A percentile compares a stretch with the other conserved stretches of the same genome.
phyloP scores from a whole-genome alignment of 1,140 invertebrate genomes.

The Nomia melanderi region DNA sequence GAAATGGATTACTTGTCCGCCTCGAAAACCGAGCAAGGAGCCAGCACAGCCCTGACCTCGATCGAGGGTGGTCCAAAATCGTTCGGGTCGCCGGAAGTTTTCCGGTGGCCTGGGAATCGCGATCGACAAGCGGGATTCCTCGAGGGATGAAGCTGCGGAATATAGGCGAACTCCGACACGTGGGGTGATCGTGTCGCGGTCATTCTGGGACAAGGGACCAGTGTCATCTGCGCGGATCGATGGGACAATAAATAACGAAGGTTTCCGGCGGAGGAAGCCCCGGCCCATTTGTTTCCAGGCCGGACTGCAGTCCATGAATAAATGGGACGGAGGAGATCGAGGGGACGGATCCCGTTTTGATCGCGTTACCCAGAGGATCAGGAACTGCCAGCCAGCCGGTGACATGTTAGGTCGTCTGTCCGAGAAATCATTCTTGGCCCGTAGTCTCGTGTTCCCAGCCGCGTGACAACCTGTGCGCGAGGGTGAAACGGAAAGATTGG shows the following conservation, averaged over 20 bases:
- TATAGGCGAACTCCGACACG: conserved; percentile 61
- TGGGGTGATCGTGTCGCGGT: conserved; percentile 48
- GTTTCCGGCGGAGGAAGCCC: neutral
- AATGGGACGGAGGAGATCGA: too few species aligned
- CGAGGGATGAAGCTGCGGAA: conserved; percentile 61
- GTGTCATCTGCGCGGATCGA: conserved; percentile 30
- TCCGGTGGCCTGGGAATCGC: neutral
- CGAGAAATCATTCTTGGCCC: conserved; percentile 32
- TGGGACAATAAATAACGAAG: neutral
- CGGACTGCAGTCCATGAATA: too few species aligned
- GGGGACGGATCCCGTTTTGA: neutral
- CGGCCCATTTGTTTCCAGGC: neutral
- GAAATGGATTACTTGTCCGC: conserved; percentile 23
- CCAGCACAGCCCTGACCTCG: conserved; percentile 58
- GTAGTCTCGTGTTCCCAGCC: neutral
- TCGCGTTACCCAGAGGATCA: conserved; percentile 38
- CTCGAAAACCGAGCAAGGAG: conserved; percentile 30
- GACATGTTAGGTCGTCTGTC: conserved; percentile 29
- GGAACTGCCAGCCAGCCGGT: conserved; percentile 20
- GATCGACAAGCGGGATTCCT: conserved; percentile 59
- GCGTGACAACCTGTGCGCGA: neutral
- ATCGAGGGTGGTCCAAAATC: conserved; percentile 56
- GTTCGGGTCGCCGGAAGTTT: conserved; percentile 6
- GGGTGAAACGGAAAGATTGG: neutral
- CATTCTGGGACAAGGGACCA: conserved; percentile 24